These are phyloP conservation scores for Pituophis catenifer DNA, from an alignment of 2,113 vertebrate species.

Conservation along the genomic window DNA sequence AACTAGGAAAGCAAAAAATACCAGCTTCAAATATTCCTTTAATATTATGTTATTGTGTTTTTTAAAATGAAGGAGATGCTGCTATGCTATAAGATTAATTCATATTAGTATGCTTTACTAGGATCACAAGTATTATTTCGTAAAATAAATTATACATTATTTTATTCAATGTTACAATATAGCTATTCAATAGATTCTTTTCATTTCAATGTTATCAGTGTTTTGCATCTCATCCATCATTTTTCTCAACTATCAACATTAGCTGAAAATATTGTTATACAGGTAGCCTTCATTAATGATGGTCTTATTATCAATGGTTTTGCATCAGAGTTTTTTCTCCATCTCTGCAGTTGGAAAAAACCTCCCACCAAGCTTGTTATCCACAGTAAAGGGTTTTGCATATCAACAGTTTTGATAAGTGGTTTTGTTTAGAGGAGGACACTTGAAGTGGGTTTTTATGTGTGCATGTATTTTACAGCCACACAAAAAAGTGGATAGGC, in stretches of 20 bases:
- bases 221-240: too few species aligned
- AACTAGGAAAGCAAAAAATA: slow-evolving; percentile 74
- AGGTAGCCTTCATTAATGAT: not conserved
- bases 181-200: not conserved
- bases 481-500: not conserved
- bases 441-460: not conserved
- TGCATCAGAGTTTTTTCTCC: not conserved
- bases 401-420: not conserved
- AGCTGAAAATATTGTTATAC: not conserved
- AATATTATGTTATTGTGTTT: not conserved
- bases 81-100: not conserved
- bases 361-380: not conserved
- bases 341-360: not conserved
- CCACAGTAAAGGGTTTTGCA: not conserved
- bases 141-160: not conserved
- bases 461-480: not conserved
- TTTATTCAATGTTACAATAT: not conserved
- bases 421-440: not conserved
- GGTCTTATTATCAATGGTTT: not conserved
- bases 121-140: not conserved
- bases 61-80: not conserved
- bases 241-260: not conserved
- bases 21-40: not conserved
- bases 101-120: not conserved
- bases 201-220: not conserved